Evolutionary conservation across 2,113 vertebrate species (phyloP), one percentile per base, ranked within the genome.

Genomic region (Chloropsis hardwickii): DNA sequence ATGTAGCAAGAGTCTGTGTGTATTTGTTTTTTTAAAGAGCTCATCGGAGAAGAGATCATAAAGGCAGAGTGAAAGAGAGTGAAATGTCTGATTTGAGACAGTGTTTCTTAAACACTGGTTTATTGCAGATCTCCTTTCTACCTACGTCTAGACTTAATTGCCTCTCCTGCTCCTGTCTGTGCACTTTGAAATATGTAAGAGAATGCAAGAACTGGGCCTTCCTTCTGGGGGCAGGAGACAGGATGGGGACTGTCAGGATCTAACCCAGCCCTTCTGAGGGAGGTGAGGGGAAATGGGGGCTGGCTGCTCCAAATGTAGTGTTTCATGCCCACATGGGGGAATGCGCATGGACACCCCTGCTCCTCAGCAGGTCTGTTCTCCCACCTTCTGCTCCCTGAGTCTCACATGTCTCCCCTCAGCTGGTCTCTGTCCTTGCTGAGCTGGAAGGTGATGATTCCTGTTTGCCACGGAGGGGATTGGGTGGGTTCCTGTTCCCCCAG

Each of bases 31-130:
- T 92, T 71, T 47, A 29, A 69, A 95, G 65, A 74, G 65, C 94
- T 95, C 93, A 57, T 95, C 72, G 42, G 76, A 64, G 61, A 86
- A 72, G 83, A 72, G 83, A 89, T 89, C 81, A 78, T 95, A 95
- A 95, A 96, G 57, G 83, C 40, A 10, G 72, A 94, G 82, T 58
- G 71, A 93, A 94, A 45, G 27, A 58, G 42, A 93, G 35, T 81
- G 76, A 91, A 88, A 88, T 71, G 87, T 88, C 61, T 86, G 67
- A 67, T 94, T 94, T 86, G 86, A 94, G 86, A 81, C 64, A 56
- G 47, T 19, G 35, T 88, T 97, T 73, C 62, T 83, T 90, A 90
- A 90, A 88, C 62, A 67, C 20, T 54, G 53, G 20, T 74, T 76
- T 65, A n/a, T 77, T 81, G 83, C 86, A 71, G 85, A 81, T 13